Evolutionary conservation across 2,888 invertebrate species (phyloP).

Genomic region (Ligdia adustata): DNA sequence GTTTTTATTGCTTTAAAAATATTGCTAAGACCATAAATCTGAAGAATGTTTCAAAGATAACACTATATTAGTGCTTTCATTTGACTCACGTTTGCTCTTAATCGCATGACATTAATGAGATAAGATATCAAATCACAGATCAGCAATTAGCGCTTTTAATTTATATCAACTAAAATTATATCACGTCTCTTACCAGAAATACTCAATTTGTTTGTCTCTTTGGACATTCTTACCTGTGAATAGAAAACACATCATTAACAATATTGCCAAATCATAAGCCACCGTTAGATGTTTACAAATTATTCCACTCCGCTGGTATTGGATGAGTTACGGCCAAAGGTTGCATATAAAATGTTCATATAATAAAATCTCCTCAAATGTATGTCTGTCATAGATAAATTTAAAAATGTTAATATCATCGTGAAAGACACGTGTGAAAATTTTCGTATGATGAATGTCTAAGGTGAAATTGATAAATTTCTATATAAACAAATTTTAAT

Average conservation of each 20-base stretch:
- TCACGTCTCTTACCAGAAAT: neutral
- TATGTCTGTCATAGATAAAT: slow-evolving; percentile 17
- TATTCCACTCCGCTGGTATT: slow-evolving; percentile 15
- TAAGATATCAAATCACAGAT: slow-evolving; percentile 2
- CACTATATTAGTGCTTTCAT: slow-evolving; percentile 5
- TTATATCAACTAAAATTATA: neutral
- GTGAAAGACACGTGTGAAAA: slow-evolving; percentile 23
- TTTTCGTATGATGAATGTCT: slow-evolving; percentile 12
- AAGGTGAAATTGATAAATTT: slow-evolving; percentile 25
- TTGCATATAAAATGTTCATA: slow-evolving; percentile 15
- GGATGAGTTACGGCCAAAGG: slow-evolving; percentile 26
- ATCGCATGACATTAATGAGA: neutral
- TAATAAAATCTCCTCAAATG: slow-evolving; percentile 14
- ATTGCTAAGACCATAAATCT: slow-evolving; percentile 12
- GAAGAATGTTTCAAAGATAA: slow-evolving; percentile 12
- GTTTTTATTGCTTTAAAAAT: slow-evolving; percentile 21
- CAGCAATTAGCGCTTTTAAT: neutral
- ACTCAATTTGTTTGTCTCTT: neutral
- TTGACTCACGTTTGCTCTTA: slow-evolving; percentile 1
- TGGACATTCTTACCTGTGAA: slow-evolving; percentile 53
- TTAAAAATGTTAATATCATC: slow-evolving; percentile 24
- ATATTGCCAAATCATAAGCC: slow-evolving; percentile 18
- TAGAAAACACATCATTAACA: slow-evolving; percentile 41
- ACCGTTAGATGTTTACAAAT: slow-evolving; percentile 14
- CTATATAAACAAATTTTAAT: slow-evolving; percentile 15